Conservation (phyloP, 2,888 invertebrate species). For the Eupithecia insigniata region DNA sequence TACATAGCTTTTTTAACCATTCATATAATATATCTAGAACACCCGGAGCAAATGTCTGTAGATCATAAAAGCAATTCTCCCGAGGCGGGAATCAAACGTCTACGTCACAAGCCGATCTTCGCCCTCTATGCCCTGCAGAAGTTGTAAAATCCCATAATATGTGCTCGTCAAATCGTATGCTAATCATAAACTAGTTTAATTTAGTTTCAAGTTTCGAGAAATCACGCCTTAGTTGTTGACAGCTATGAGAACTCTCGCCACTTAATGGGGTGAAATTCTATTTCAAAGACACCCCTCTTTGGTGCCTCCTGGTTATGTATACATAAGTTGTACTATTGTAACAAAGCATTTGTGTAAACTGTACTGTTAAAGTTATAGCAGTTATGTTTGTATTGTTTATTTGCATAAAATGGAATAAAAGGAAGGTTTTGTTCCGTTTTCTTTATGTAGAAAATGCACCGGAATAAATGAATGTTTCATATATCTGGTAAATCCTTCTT, state of each 20-base stretch:
- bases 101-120: no score
- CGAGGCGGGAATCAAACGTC: no score
- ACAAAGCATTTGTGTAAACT: conserved; percentile 17
- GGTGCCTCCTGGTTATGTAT: background rate
- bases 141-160: background rate
- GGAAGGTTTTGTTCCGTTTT: conserved; percentile 5
- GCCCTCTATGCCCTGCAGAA: no score
- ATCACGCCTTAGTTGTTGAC: background rate
- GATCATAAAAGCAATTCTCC: no score
- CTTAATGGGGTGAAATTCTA: background rate
- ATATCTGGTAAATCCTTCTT: background rate
- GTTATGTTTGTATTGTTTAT: conserved; percentile 10
- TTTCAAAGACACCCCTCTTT: background rate
- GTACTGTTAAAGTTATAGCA: background rate
- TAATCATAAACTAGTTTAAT: background rate
- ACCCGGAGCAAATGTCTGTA: no score
- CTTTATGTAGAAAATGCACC: background rate
- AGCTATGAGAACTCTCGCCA: background rate
- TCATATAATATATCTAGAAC: no score
- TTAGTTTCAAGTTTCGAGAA: conserved; percentile 15
- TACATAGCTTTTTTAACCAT: no score
- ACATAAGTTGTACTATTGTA: conserved; percentile 10
- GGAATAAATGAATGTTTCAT: conserved; percentile 2
- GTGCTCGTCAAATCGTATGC: background rate
- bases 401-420: conserved; percentile 15